A percentile compares a stretch with the other conserved stretches of the same genome.
These are phyloP conservation scores for Bicyclus anynana DNA, from an alignment of 1,140 invertebrate species.

Conservation along the genomic window DNA sequence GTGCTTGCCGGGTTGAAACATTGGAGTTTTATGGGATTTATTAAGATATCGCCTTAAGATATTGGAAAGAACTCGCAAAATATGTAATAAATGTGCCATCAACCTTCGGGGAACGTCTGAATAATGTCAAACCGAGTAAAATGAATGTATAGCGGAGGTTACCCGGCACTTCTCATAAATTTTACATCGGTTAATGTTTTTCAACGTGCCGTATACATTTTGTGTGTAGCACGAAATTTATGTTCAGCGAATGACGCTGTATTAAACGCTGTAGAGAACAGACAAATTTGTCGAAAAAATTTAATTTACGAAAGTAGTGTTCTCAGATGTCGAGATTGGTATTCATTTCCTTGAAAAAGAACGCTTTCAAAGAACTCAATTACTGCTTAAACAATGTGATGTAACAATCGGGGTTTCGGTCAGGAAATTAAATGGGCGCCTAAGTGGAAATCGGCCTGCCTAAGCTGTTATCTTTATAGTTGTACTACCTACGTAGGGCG, in stretches of 20 bases:
- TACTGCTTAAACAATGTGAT: slow-evolving; percentile 72
- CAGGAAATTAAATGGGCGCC: slow-evolving; percentile 73
- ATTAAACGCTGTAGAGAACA: not conserved
- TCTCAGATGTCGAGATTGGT: slow-evolving; percentile 32
- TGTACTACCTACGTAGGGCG: slow-evolving; percentile 28
- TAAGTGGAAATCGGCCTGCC: slow-evolving; percentile 48
- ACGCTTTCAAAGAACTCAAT: slow-evolving; percentile 67
- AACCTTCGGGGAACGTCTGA: slow-evolving; percentile 13
- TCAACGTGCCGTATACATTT: not conserved
- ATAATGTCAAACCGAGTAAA: slow-evolving; percentile 21
- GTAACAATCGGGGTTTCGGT: slow-evolving; percentile 58
- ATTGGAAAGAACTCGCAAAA: slow-evolving; percentile 56
- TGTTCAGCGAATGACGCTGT: not conserved
- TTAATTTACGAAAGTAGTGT: slow-evolving; percentile 46
- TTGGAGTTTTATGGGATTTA: slow-evolving; percentile 74
- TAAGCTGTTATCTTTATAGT: slow-evolving; percentile 60
- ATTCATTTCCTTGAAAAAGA: slow-evolving; percentile 70
- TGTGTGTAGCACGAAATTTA: slow-evolving; percentile 13
- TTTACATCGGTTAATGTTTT: slow-evolving; percentile 2
- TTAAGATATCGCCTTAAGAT: slow-evolving; percentile 68
- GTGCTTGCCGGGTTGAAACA: slow-evolving; percentile 68
- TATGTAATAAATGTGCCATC: slow-evolving; percentile 40
- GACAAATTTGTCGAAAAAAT: slow-evolving; percentile 31
- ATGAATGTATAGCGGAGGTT: slow-evolving; percentile 14
- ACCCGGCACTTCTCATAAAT: not conserved